A percentile compares a stretch with the other conserved stretches of the same genome.
phyloP scores from a whole-genome alignment of 2,113 vertebrate genomes.

The Siniperca chuatsi region DNA sequence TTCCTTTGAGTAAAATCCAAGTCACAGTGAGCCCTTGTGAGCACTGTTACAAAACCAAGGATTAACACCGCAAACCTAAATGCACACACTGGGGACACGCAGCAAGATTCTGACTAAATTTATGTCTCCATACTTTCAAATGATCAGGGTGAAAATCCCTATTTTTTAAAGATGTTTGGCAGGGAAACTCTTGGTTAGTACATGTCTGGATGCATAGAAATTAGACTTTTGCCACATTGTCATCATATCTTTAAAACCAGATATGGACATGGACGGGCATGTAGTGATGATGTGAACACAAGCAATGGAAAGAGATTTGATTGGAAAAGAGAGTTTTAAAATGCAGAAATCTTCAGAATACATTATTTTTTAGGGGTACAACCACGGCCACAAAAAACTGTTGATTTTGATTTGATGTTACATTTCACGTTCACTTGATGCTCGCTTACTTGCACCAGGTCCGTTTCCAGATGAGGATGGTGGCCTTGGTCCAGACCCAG shows the following conservation, averaged over 20 bases:
- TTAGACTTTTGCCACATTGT: conserved; percentile 1
- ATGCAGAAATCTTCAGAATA: no score
- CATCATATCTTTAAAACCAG: conserved; percentile 9
- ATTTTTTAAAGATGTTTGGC: neutral
- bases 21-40: conserved; percentile 26
- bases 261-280: neutral
- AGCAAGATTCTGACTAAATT: neutral
- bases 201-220: neutral
- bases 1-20: conserved; percentile 29
- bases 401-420: neutral
- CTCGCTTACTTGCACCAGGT: conserved; percentile 94
- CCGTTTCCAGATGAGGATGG: conserved; percentile 97
- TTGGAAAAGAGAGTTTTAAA: no score
- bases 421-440: neutral
- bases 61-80: conserved; percentile 15
- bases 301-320: neutral
- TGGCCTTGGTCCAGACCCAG: conserved; percentile 99
- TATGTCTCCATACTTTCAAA: neutral
- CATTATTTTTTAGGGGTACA: neutral
- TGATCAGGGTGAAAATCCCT: neutral
- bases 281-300: neutral
- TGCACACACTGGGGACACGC: neutral
- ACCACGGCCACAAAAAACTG: neutral
- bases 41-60: conserved; percentile 19
- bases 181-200: neutral